Percentiles rank a stretch among this genome's conserved stretches.
These are phyloP conservation scores for Xyrichtys novacula DNA, from an alignment of 2,797 vertebrate genomes.

Conservation along the genomic window DNA sequence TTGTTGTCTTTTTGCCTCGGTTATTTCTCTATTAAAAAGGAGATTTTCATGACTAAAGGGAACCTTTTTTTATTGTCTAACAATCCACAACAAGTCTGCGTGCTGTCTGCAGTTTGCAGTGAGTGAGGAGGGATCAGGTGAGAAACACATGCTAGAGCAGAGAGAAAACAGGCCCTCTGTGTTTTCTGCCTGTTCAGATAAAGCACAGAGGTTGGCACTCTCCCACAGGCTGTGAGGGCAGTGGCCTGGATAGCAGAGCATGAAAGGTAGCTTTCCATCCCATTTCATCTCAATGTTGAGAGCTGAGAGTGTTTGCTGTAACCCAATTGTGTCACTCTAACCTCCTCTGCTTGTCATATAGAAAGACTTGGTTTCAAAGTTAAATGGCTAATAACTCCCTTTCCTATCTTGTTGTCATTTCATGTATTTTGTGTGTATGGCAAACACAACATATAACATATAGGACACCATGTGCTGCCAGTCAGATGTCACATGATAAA, in stretches of 20 bases:
- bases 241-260: constrained; percentile 72
- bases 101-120: constrained; percentile 27
- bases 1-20: not conserved
- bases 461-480: not conserved
- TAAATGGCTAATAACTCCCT: not conserved
- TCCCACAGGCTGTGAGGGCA: constrained; percentile 61
- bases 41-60: constrained; percentile 16
- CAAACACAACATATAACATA: not conserved
- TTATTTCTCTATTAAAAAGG: not conserved
- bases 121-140: constrained; percentile 63
- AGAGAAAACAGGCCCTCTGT: constrained; percentile 46
- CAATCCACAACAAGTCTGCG: constrained; percentile 19
- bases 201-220: constrained; percentile 62
- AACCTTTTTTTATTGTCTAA: constrained; percentile 10
- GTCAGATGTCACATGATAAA: constrained; percentile 55
- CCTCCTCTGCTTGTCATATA: constrained; percentile 16
- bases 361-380: constrained; percentile 1
- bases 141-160: constrained; percentile 54
- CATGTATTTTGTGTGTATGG: not conserved
- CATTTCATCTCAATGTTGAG: constrained; percentile 67
- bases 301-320: constrained; percentile 43
- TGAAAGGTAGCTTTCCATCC: constrained; percentile 74
- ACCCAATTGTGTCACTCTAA: constrained; percentile 40
- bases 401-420: not conserved
- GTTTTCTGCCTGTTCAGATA: constrained; percentile 60